Base-by-base conservation (phyloP, 1,140 invertebrate species). In the Zaprionus lachaisei region DNA sequence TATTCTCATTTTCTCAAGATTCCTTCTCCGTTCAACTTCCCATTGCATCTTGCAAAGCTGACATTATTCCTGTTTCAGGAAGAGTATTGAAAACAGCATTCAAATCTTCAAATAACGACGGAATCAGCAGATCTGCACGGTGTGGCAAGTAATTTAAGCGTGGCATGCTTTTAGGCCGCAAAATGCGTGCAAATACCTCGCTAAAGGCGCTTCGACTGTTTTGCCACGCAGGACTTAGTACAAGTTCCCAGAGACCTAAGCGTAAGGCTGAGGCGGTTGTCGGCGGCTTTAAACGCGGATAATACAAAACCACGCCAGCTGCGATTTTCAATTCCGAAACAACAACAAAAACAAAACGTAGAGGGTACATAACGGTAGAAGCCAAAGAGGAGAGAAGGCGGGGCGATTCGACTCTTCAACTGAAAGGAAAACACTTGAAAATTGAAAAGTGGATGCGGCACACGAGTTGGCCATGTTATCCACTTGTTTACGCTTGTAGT, bases 401-500 rank as follows among this genome's bases (percentile, higher is more conserved):
- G n/a, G 7, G 41, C 15, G 5, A n/a, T 20, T 12, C 47, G 47
- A 51, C 44, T n/a, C 26, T 72, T 71, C 60, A 71, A 73, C 37
- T 31, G 56, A 72, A 83, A 62, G 49, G 66, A 81, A 72, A 81
- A 71, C 72, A 77, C 67, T 89, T 72, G 38, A 76, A 73, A 79
- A 76, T 78, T 58, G 38, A 67, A 56, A 75, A 78, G 72, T 79
- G 79, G 62, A 68, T 72, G 56, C 70, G 60, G 63, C 47, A 75
- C 63, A 72, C 17, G 65, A 74, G 70, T 63, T 76, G 64, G 65
- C 78, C 78, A 83, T 82, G 74, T 76, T 77, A 72, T 54, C 72
- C 82, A 85, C 76, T 79, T 85, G 82, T 85, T 85, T 85, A 85
- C 81, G 78, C 81, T 80, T 85, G 78, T 85, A 85, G 82, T 85